Evolutionary conservation across 2,113 vertebrate species (phyloP).

Genomic region (Microtus montanus): DNA sequence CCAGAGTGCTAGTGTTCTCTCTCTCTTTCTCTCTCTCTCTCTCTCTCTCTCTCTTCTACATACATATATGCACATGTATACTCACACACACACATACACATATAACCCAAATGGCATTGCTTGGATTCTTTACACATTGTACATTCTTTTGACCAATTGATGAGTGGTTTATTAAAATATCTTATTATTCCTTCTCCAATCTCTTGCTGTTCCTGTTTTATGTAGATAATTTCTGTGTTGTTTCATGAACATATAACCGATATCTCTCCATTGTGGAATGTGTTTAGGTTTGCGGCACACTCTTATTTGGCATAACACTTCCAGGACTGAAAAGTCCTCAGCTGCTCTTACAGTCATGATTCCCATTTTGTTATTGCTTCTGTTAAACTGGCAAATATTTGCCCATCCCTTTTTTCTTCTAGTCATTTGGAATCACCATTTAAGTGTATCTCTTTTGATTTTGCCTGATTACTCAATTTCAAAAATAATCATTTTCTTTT

Average conservation of each 20-base stretch:
- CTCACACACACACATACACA: background rate
- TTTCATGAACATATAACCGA: background rate
- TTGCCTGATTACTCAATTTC: background rate
- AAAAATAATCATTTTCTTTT: conserved; percentile 25
- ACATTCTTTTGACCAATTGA: background rate
- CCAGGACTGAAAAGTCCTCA: background rate
- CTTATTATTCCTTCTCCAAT: background rate
- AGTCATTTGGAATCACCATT: background rate
- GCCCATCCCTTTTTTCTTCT: background rate
- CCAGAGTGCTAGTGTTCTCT: background rate
- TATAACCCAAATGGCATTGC: background rate
- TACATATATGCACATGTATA: background rate
- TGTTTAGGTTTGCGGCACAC: background rate
- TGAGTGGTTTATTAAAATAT: background rate
- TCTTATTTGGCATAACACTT: background rate
- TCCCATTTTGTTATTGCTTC: background rate
- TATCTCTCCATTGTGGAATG: background rate
- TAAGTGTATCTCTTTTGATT: background rate
- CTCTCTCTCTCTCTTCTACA: background rate
- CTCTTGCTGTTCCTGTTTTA: background rate
- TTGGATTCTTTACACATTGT: background rate
- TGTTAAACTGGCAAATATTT: background rate
- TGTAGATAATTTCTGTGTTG: background rate
- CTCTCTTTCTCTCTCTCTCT: background rate
- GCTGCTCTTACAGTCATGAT: background rate